Evolutionary conservation across 1,140 invertebrate genomes (phyloP).

Genomic region (Cepaea nemoralis): DNA sequence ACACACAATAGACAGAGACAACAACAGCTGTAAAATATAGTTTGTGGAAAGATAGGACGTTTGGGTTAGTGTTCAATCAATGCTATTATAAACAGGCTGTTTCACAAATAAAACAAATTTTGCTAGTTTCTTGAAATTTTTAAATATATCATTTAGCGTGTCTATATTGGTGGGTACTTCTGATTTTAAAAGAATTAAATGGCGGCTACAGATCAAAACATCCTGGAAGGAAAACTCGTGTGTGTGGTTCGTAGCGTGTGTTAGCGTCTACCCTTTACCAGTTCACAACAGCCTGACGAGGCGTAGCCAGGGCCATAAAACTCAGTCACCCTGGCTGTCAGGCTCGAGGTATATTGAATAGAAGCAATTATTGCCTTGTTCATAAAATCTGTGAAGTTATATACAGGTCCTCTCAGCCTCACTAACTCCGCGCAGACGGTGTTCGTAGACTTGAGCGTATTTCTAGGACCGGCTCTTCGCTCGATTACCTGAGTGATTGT

Average conservation of each 20-base stretch:
- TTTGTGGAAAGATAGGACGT: too few relatives aligned
- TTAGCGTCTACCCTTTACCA: not conserved
- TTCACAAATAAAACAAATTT: too few relatives aligned
- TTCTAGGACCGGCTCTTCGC: not conserved
- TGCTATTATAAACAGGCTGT: too few relatives aligned
- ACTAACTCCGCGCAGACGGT: not conserved
- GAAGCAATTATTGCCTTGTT: constrained; percentile 16
- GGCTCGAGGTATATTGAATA: not conserved
- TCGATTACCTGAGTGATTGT: constrained; percentile 2
- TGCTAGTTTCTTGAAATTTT: too few relatives aligned
- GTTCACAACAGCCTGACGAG: not conserved
- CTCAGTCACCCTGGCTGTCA: not conserved
- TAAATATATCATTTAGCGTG: too few relatives aligned
- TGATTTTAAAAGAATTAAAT: too few relatives aligned
- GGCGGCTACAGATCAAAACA: too few relatives aligned
- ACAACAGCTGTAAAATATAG: too few relatives aligned
- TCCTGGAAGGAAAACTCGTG: too few relatives aligned
- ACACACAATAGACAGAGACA: not conserved
- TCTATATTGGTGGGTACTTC: too few relatives aligned
- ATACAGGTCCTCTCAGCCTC: not conserved
- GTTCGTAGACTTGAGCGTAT: not conserved
- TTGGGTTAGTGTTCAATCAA: too few relatives aligned
- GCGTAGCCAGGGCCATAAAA: not conserved
- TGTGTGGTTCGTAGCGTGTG: too few relatives aligned
- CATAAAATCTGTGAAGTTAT: not conserved